Evolutionary conservation across 64 coral and sea anemone species (phyloP).

Genomic region (Astreopora myriophthalma): DNA sequence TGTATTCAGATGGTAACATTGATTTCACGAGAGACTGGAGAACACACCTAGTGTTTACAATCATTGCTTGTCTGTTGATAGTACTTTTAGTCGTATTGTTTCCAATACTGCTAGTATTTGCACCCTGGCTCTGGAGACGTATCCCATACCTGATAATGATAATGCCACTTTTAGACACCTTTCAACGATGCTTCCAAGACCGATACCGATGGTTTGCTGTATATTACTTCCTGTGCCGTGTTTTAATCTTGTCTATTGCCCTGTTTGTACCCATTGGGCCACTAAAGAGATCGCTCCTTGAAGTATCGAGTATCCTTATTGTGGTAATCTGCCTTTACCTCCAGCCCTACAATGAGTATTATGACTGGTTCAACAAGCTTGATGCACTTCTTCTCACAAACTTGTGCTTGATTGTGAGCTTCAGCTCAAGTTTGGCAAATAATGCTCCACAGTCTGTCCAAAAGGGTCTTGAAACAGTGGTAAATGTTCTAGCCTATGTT

Average conservation of each 20-base stretch:
- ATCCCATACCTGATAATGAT: conserved; percentile 26
- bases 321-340: conserved; percentile 37
- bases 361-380: conserved; percentile 50
- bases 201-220: conserved; percentile 82
- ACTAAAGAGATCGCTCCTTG: conserved; percentile 67
- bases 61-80: conserved; percentile 67
- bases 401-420: conserved; percentile 67
- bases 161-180: conserved; percentile 73
- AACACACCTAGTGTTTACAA: conserved; percentile 72
- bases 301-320: conserved; percentile 45
- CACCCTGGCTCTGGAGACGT: conserved; percentile 71
- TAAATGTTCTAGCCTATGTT: conserved; percentile 65
- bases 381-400: conserved; percentile 80
- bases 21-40: conserved; percentile 67
- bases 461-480: background rate
- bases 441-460: conserved; percentile 12
- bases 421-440: conserved; percentile 54
- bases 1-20: conserved; percentile 78
- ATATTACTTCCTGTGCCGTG: conserved; percentile 86
- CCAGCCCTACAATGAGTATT: conserved; percentile 64
- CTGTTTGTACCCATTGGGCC: conserved; percentile 64
- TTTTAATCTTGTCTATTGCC: conserved; percentile 68
- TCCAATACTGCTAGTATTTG: conserved; percentile 64
- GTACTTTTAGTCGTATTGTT: conserved; percentile 68
- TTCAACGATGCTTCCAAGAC: conserved; percentile 76